Conservation (phyloP, 2,888 invertebrate genomes). For the Drosophila setosimentum region DNA sequence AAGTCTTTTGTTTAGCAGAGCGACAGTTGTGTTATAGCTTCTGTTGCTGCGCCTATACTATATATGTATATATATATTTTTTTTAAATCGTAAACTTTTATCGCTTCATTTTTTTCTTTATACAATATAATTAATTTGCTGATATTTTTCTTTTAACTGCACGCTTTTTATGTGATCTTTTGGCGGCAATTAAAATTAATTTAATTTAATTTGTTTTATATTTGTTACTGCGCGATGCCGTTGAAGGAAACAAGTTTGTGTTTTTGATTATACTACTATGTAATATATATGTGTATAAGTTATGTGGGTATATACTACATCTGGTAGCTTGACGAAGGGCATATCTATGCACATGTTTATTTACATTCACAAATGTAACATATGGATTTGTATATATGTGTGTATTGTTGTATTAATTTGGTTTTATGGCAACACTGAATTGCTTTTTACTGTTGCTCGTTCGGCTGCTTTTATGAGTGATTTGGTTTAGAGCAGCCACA, state of each 20-base stretch:
- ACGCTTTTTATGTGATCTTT: slow-evolving; percentile 77
- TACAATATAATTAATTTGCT: slow-evolving; percentile 77
- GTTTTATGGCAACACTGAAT: slow-evolving; percentile 74
- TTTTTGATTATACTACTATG: slow-evolving; percentile 59
- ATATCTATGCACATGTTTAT: slow-evolving; percentile 46
- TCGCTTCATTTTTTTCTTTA: slow-evolving; percentile 72
- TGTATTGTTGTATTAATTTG: slow-evolving; percentile 65
- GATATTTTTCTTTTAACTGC: slow-evolving; percentile 74
- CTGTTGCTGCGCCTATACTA: slow-evolving; percentile 34
- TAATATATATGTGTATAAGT: slow-evolving; percentile 2
- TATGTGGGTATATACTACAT: slow-evolving; percentile 8
- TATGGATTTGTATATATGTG: neutral
- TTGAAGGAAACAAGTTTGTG: slow-evolving; percentile 65
- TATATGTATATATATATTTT: slow-evolving; percentile 36
- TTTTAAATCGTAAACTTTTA: slow-evolving; percentile 68
- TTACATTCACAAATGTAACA: slow-evolving; percentile 33
- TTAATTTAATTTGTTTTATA: slow-evolving; percentile 77
- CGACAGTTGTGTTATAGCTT: slow-evolving; percentile 51
- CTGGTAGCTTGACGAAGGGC: slow-evolving; percentile 52
- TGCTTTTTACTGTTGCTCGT: slow-evolving; percentile 71
- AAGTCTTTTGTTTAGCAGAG: slow-evolving; percentile 72
- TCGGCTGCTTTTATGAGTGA: slow-evolving; percentile 64
- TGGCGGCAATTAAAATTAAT: slow-evolving; percentile 77
- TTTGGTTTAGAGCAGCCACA: slow-evolving; percentile 63
- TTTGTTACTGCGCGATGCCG: slow-evolving; percentile 55